Evolutionary conservation across 2,888 invertebrate species (phyloP), one percentile per base, ranked within the genome.

Genomic region (Exephanes ischioxanthus): DNA sequence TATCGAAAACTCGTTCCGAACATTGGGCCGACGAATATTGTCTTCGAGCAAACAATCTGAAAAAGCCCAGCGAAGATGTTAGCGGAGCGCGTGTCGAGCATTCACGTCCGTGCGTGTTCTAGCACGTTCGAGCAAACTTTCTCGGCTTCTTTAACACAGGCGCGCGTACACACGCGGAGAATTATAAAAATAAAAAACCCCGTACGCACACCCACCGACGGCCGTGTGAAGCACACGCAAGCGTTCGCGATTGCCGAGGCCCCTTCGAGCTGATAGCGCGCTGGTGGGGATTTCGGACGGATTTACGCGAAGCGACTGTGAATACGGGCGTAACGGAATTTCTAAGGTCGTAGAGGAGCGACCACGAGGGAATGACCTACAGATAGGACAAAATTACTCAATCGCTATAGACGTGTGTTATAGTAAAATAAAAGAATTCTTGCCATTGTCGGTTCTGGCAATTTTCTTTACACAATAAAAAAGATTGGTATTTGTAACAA

Each of bases 111-210:
- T 61, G 73, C 85, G 30, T 82, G 87, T 84, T 87, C 70, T 16
- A 80, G 71, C 76, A 72, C 51, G 87, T 77, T 82, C 76, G 72
- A 48, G 26, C 83, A 22, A 51, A 78, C 83, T 80, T 83, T 85
- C 83, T 70, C 83, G 72, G 72, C 37, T 79, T 80, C 51, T 71
- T 76, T 53, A 61, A 67, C 14, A 55, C 70, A 53, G 78, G 67
- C 83, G 73, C 73, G n/a, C 72, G 48, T 33, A 30, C 72, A 48
- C 33, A 30, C 45, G 51, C 68, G 61, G 30, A 45, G 58, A 73
- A 67, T 41, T 37, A 33, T 58, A 16, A 22, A 22, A 33, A 22
- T n/a, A 22, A 75, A 70, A 76, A 30, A 77, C 55, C 26, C 41
- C 58, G 22, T 1, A 55, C 58, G 53, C 53, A 58, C 58, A 58